Base-by-base conservation (phyloP, 2,797 vertebrate genomes). In the Myotis planiceps region DNA sequence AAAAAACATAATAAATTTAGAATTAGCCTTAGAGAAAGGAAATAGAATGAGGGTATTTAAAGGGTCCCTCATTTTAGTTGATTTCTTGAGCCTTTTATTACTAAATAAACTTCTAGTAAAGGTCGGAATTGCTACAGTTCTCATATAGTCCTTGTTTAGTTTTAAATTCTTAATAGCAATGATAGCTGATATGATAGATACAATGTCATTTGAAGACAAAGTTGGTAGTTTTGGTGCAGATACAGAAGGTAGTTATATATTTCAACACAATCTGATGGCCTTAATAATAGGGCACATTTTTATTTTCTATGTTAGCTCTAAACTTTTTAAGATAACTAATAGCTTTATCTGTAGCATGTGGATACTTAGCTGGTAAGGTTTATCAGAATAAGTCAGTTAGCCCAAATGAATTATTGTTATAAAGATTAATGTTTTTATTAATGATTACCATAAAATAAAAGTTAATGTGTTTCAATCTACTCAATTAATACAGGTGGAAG, bases 361-460 rank as follows among this genome's bases (percentile, higher is more conserved):
- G 21, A 45, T 82, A 29, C n/a, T 55, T 86, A 75, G 5, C 55
- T 88, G 37, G 69, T 86, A 37, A 66, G 34, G 14, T 76, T 69
- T 85, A 49, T 91, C 51, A 86, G 39, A 84, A 78, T 63, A 93
- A 97, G 29, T 78, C 34, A 79, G 63, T 94, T 88, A 37, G 29
- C 47, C 55, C 21, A 92, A 45, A 42, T 90, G 2, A 75, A 49
- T 58, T 74, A 32, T 75, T 18, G 12, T 88, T 88, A 53, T 15
- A 86, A n/a, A 87, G 66, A 63, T 53, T 84, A 74, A 29, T 81
- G 71, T 72, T 78, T 65, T 95, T 51, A 89, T 39, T 83, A 85
- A 29, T 55, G 25, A 39, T 86, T 79, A 21, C 25, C 27, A 45
- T 69, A 63, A 86, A 83, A 53, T 63, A 74, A 65, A 79, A 92